Evolutionary conservation across 1,140 invertebrate species (phyloP), one percentile per base, ranked within the genome.

Genomic region (Habropoda laboriosa): DNA sequence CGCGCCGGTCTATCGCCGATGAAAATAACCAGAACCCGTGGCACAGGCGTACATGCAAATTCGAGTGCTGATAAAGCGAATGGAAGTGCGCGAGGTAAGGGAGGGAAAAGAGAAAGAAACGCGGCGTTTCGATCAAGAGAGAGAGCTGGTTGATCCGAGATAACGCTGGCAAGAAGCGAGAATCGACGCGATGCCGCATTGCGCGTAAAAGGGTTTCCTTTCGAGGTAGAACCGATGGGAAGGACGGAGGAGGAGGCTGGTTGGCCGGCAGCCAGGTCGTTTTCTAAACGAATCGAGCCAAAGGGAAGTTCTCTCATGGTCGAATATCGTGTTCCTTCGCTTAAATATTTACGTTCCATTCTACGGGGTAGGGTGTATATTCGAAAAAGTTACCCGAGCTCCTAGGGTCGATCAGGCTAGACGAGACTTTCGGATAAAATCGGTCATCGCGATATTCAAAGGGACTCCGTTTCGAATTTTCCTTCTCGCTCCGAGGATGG

Each of bases 21-120:
- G 47, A 75, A 66, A 75, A 66, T 74, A 74, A 30, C 45, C 71
- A 47, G 60, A 35, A 47, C 55, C 27, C 53, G 21, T n/a, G n/a
- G n/a, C n/a, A n/a, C 57, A 13, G 18, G 32, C 73, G 21, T 55
- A 16, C 60, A 64, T 61, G 74, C 51, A 42, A 57, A 67, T 68
- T 57, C 51, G 30, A 42, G 27, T 21, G 38, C 35, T 30, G 51
- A 76, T 76, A 76, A 76, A 55, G 24, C 27, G 42, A 47, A 58
- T 47, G 63, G 13, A 47, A 58, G 18, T 38, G n/a, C 6, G 61
- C 5, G 30, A 27, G 51, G 6, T 7, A 42, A 38, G 5, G 4
- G 8, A n/a, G 30, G 1, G 0, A 2, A 4, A 42, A 7, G 27
- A 16, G 10, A 55, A 35, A n/a, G 57, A 16, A 38, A 40, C 35